Evolutionary conservation across 2,113 vertebrate species (phyloP).

Genomic region (Scytalopus superciliaris): DNA sequence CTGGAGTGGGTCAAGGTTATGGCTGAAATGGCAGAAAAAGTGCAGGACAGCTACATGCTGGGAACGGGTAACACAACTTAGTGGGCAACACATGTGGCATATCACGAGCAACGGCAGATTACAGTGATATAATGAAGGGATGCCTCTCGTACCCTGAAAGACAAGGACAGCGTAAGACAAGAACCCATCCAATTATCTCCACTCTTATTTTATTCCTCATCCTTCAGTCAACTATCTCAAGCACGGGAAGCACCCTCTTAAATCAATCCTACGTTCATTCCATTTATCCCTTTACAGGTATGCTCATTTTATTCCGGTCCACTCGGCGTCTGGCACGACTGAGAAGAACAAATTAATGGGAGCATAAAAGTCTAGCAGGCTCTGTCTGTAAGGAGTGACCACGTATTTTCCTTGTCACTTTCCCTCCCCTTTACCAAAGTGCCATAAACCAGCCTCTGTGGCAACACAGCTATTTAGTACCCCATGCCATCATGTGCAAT

Average conservation of each 20-base stretch:
- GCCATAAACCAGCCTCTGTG: neutral
- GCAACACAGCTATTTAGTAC: neutral
- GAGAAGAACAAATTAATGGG: neutral
- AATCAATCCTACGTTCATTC: neutral
- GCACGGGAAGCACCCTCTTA: conserved; percentile 15
- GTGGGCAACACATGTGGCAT: neutral
- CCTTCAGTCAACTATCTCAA: conserved; percentile 28
- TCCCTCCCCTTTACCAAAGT: neutral
- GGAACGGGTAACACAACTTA: neutral
- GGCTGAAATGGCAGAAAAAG: neutral
- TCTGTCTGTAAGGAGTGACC: neutral
- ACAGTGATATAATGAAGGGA: neutral
- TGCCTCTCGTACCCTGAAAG: neutral
- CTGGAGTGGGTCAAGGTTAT: neutral
- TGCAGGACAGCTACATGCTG: neutral
- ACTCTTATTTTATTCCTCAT: neutral
- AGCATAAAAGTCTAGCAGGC: neutral
- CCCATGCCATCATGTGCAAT: neutral
- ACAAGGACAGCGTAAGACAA: conserved; percentile 1
- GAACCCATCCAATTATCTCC: neutral
- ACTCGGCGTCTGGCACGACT: neutral
- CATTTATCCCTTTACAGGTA: conserved; percentile 21
- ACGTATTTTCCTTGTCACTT: neutral
- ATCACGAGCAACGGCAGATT: neutral
- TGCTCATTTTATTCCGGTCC: neutral